Evolutionary conservation across 2,797 vertebrate species (phyloP), one percentile per base, ranked within the genome.

Genomic region (Discoglossus pictus): DNA sequence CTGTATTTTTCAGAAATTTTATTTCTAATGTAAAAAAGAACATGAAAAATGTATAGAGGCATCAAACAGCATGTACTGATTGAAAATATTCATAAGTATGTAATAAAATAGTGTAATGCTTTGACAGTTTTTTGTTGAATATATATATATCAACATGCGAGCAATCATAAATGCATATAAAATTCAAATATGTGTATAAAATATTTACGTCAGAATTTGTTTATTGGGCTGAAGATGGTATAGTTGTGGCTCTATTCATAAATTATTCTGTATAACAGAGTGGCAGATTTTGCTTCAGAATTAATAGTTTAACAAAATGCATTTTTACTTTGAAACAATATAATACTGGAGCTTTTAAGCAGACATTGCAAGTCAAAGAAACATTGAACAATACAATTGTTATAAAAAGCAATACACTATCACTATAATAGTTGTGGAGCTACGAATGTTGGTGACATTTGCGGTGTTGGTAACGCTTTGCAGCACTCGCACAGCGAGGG

Each of bases 181-280:
- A 50, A 47, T 48, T 61, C 44, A 50, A 36, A 36, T 17, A 61
- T 61, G 16, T 48, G 60, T 21, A 39, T 62, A 39, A 50, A 61
- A 15, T 6, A 51, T 62, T 62, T 6, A 62, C 24, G 2, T 51
- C 35, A 25, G 13, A 51, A 51, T 21, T 31, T 17, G 48, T 51
- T 51, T 31, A 31, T 4, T 60, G 35, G 38, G 16, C 21, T 48
- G 25, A 20, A 50, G 43, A 20, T 38, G 15, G 44, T 1, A 13
- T 61, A 36, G 12, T 11, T 23, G n/a, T 20, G 15, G 43, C 18
- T 42, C 23, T 42, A 42, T 52, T 52, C 23, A 64, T 54, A 44
- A 65, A 54, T 65, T 46, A 54, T 65, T 54, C 61, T 54, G 51
- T 23, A 42, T 44, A 21, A 53, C 13, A 39, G 20, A 62, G n/a